A percentile compares a stretch with the other conserved stretches of the same genome.
Conservation (phyloP, 2,797 vertebrate species). For the Danio tinwini region DNA sequence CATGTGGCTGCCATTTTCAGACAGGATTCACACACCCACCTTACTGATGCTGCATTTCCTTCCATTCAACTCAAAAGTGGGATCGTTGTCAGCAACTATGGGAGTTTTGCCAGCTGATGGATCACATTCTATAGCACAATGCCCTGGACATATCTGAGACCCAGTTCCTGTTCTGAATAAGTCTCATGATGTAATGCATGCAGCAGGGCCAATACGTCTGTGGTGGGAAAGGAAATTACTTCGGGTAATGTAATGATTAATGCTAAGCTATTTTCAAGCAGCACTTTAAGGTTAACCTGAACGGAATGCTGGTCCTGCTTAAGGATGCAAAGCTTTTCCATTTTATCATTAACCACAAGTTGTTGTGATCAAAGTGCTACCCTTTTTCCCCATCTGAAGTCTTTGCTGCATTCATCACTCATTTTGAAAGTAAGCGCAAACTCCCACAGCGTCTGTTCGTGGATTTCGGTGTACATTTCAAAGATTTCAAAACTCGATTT, state of each 20-base stretch:
- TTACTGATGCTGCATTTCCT: slow-evolving; percentile 46
- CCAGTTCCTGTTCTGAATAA: slow-evolving; percentile 29
- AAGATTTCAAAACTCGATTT: slow-evolving; percentile 55
- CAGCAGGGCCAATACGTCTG: neutral
- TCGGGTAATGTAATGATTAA: slow-evolving; percentile 43
- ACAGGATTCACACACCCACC: slow-evolving; percentile 19
- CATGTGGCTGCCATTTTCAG: slow-evolving; percentile 31
- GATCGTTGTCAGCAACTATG: slow-evolving; percentile 13
- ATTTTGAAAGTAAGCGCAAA: slow-evolving; percentile 46
- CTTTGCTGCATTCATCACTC: slow-evolving; percentile 41
- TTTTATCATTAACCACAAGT: slow-evolving; percentile 52
- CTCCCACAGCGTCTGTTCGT: slow-evolving; percentile 32
- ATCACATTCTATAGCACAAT: slow-evolving; percentile 14
- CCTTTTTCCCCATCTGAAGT: neutral
- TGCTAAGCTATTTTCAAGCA: slow-evolving; percentile 14
- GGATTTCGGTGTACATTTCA: slow-evolving; percentile 50
- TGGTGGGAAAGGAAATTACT: slow-evolving; percentile 21
- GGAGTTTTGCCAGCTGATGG: slow-evolving; percentile 16
- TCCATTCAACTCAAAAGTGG: slow-evolving; percentile 43
- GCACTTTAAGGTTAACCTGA: slow-evolving; percentile 36
- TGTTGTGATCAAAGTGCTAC: slow-evolving; percentile 2
- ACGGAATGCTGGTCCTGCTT: slow-evolving; percentile 34
- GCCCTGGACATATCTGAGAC: slow-evolving; percentile 16
- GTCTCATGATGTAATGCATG: slow-evolving; percentile 30
- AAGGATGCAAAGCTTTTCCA: slow-evolving; percentile 4